Base-by-base conservation (phyloP, 1,140 invertebrate genomes). In the Papilio helenus region DNA sequence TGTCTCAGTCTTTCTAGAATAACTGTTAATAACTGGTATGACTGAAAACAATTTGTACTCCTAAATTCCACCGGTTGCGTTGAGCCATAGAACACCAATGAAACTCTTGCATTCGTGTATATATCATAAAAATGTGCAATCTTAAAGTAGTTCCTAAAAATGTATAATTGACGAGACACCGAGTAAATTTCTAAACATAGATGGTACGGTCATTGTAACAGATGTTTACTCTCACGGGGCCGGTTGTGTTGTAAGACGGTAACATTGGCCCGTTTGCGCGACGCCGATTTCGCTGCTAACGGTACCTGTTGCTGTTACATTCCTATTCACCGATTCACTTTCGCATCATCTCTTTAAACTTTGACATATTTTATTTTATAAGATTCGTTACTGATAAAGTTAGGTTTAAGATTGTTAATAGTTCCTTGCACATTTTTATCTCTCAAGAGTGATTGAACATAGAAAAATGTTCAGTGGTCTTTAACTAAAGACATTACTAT, bases 201-300 rank as follows among this genome's bases (percentile, higher is more conserved):
- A 2, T 16, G 3, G 12, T 68, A 3, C 61, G 61, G 61, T 68
- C 61, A 68, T 68, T 68, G 61, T 68, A 68, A 68, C 26, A 68
- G 26, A 68, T 68, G 61, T 68, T 68, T 68, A 68, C 26, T 68
- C 61, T 71, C 76, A 73, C 72, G 79, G 58, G 46, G 77, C 23
- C 55, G 29, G 51, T 79, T 44, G 58, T 71, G 58, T 80, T 80
- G 76, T 81, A 85, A 84, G 83, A 79, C 83, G 81, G 89, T 89
- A 86, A 85, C 85, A 93, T 84, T 93, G 85, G 84, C 91, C 89
- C 82, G 87, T 90, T 89, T 90, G 76, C 83, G 73, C 84, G 85
- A 55, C n/a, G 84, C 84, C 83, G 88, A 89, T 90, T 91, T 93
- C 88, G 88, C 90, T 79, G 86, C 42, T 93, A 92, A 92, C 92